A percentile compares a stretch with the other conserved stretches of the same genome.
These are phyloP conservation scores for Leptopilina myrica DNA, from an alignment of 2,888 invertebrate species.

Conservation along the genomic window DNA sequence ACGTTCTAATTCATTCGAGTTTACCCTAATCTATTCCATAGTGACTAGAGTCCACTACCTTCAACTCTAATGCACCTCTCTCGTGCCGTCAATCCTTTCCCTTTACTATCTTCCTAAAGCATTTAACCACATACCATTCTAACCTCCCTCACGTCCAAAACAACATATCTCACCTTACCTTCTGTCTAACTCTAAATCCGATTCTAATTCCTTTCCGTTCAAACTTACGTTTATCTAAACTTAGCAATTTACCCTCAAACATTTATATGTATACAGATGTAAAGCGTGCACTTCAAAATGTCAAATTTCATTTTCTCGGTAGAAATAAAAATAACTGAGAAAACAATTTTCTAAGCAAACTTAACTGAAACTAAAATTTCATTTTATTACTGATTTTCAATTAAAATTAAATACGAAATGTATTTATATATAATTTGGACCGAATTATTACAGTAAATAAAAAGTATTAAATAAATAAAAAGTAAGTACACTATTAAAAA, in stretches of 20 bases:
- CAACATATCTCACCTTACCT: conserved; percentile 16
- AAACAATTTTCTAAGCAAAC: no score
- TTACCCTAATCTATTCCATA: conserved; percentile 26
- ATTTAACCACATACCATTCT: conserved; percentile 26
- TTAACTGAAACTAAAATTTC: no score
- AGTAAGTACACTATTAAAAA: no score
- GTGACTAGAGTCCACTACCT: conserved; percentile 30
- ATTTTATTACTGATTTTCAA: no score
- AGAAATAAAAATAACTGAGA: no score
- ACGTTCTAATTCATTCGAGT: conserved; percentile 30
- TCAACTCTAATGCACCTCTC: conserved; percentile 26
- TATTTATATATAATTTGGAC: no score
- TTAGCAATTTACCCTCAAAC: conserved; percentile 7
- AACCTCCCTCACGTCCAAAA: conserved; percentile 1
- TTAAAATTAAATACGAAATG: no score
- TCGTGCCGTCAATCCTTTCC: conserved; percentile 30
- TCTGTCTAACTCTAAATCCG: conserved; percentile 6
- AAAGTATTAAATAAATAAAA: no score
- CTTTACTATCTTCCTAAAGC: conserved; percentile 30
- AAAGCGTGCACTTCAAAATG: no score
- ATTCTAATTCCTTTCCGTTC: conserved; percentile 13
- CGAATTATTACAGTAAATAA: no score
- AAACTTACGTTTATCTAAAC: conserved; percentile 33
- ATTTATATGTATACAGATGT: no score
- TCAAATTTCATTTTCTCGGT: no score